phyloP scores from a whole-genome alignment of 2,797 vertebrate species.

The Catharus ustulatus region DNA sequence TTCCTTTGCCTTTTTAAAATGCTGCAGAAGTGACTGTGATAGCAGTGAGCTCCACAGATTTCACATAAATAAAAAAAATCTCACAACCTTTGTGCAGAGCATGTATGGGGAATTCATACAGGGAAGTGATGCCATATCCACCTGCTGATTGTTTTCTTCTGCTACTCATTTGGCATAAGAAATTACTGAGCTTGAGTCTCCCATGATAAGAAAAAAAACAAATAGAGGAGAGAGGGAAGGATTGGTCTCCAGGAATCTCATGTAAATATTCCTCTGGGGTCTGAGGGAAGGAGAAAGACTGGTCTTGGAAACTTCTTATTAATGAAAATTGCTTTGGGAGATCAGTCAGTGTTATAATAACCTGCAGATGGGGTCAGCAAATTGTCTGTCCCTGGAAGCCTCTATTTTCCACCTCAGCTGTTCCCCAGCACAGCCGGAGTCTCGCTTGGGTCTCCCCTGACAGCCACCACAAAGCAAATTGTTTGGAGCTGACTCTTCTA shows the following conservation, averaged over 20 bases:
- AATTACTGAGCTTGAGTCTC: not conserved
- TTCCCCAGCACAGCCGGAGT: not conserved
- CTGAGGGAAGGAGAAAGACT: not conserved
- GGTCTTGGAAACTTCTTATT: not conserved
- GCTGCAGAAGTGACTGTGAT: not conserved
- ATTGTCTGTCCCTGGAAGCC: not conserved
- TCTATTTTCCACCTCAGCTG: not conserved
- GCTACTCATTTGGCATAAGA: not conserved
- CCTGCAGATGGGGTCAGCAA: not conserved
- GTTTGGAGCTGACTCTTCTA: not conserved
- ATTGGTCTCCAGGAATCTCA: not conserved
- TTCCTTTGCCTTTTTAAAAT: conserved; percentile 6
- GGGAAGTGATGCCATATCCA: not conserved
- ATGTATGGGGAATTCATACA: fast-evolving
- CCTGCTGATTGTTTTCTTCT: not conserved
- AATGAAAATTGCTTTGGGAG: not conserved
- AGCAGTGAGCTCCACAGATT: not conserved
- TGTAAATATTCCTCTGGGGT: not conserved
- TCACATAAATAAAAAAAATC: not conserved
- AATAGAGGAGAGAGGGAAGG: not conserved
- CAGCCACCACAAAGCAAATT: not conserved
- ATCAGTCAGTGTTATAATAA: not conserved
- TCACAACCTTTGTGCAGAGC: not conserved
- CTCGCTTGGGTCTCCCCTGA: not conserved
- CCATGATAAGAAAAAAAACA: not conserved